phyloP scores from a whole-genome alignment of 1,140 invertebrate genomes.

The Saccostrea cuccullata region DNA sequence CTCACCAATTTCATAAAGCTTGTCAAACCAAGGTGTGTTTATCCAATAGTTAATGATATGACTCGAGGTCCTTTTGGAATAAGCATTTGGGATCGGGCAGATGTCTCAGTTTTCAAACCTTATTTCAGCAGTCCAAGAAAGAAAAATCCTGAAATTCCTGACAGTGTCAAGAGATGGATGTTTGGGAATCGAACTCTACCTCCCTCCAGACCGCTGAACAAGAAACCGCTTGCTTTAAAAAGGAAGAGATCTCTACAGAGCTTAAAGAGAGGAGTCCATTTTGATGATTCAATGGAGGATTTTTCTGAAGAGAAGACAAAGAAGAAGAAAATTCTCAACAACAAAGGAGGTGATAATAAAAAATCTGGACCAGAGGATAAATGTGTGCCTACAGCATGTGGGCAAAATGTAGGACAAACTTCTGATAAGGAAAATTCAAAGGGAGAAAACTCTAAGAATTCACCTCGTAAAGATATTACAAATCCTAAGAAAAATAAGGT shows the following conservation, averaged over 20 bases:
- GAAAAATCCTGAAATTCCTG: conserved; percentile 39
- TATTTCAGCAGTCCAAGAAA: conserved; percentile 48
- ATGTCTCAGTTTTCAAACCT: conserved; percentile 69
- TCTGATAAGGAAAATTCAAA: background rate
- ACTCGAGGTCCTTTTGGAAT: conserved; percentile 67
- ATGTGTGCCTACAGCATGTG: background rate
- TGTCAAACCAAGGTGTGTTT: conserved; percentile 71
- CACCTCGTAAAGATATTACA: background rate
- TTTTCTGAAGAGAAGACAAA: background rate
- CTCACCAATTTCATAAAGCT: conserved; percentile 75
- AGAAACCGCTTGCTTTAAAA: background rate
- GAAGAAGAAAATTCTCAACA: background rate
- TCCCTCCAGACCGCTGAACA: background rate
- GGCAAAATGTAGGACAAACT: background rate
- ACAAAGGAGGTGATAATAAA: background rate
- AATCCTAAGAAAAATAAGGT: background rate
- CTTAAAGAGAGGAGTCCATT: conserved; percentile 13
- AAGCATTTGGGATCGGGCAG: conserved; percentile 61
- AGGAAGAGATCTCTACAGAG: background rate
- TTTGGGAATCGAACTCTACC: background rate
- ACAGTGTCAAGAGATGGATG: conserved; percentile 53
- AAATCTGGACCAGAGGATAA: background rate
- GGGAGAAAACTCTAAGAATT: too few relatives aligned
- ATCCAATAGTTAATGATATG: conserved; percentile 73
- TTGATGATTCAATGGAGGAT: background rate